Base-by-base conservation (phyloP, 2,113 vertebrate genomes). In the Zosterops japonicus region DNA sequence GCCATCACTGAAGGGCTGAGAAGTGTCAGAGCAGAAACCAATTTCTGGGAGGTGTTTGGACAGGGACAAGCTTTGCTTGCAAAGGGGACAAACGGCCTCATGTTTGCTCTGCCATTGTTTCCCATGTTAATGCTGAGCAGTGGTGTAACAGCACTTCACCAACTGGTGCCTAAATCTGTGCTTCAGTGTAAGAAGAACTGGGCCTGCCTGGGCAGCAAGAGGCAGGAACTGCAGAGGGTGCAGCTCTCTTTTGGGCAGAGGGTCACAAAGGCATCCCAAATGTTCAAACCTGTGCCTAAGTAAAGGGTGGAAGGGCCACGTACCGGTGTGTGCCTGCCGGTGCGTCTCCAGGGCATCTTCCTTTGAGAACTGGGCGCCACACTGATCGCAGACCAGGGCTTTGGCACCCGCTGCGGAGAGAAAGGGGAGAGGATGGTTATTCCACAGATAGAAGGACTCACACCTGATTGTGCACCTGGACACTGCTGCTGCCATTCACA, bases 321-420 rank as follows among this genome's bases (percentile, higher is more conserved):
- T 96, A 99, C 99, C 99, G 2, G 99, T 99, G 94, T 99, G 99
- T 39, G 99, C 99, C 98, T 99, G 98, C 94, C 99, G 97, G 97
- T 99, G 99, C 9, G 98, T 98, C 97, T 99, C 99, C 97, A 99
- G 98, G 52, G 99, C 99, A 15, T 99, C 99, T 78, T 99, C 99
- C 44, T 99, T 99, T 0, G 99, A 99, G 97, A 99, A 99, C 97
- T 99, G 99, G 87, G 99, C 99, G 2, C 99, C 99, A 5, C 99
- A 99, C 97, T 99, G 99, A 97, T 99, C 99, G 78, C 99, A 99
- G 56, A 99, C 99, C 53, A 99, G 99, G 97, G 99, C 99, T 96
- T 99, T 99, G 97, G 99, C 98, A 53, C 99, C 99, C 94, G 99
- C 99, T 99, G 96, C 4, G 97, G 97, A 90, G 60, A 83, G 67